These are phyloP conservation scores for Myotis planiceps DNA, from an alignment of 2,797 vertebrate genomes.

Conservation along the genomic window DNA sequence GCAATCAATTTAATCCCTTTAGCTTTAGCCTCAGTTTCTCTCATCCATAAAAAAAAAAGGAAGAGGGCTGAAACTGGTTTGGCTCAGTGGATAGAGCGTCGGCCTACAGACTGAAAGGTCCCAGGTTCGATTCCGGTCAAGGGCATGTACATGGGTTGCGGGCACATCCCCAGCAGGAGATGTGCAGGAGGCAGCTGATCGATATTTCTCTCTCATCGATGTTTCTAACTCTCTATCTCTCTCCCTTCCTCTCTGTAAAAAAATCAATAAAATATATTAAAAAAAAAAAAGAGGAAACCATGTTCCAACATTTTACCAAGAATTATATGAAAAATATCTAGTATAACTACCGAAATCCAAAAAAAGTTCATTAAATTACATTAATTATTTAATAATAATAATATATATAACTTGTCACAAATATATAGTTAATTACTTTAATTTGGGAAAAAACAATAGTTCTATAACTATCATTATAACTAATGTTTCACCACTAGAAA, in stretches of 20 bases:
- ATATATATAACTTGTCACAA: conserved; percentile 13
- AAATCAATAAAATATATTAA: too few species aligned
- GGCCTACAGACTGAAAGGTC: too few species aligned
- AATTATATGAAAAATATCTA: conserved; percentile 37
- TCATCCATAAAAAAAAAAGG: conserved; percentile 1
- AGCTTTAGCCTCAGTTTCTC: conserved; percentile 3
- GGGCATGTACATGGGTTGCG: too few species aligned
- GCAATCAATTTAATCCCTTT: conserved; percentile 32
- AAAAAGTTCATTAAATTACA: conserved; percentile 13
- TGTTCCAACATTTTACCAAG: not conserved
- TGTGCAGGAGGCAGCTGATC: too few species aligned
- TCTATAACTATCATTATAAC: not conserved
- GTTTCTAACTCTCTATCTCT: too few species aligned
- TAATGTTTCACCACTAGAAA: not conserved
- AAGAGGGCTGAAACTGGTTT: too few species aligned
- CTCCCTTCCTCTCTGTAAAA: too few species aligned
- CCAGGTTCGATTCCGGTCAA: too few species aligned
- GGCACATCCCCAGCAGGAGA: too few species aligned
- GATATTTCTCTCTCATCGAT: too few species aligned
- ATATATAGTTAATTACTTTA: not conserved
- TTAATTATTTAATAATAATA: not conserved
- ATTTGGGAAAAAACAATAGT: not conserved
- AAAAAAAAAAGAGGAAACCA: not conserved
- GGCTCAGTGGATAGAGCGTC: too few species aligned
- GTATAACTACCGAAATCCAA: conserved; percentile 13